A percentile compares a stretch with the other conserved stretches of the same genome.
phyloP scores from a whole-genome alignment of 2,113 vertebrate genomes.

The Gymnobelideus leadbeateri region DNA sequence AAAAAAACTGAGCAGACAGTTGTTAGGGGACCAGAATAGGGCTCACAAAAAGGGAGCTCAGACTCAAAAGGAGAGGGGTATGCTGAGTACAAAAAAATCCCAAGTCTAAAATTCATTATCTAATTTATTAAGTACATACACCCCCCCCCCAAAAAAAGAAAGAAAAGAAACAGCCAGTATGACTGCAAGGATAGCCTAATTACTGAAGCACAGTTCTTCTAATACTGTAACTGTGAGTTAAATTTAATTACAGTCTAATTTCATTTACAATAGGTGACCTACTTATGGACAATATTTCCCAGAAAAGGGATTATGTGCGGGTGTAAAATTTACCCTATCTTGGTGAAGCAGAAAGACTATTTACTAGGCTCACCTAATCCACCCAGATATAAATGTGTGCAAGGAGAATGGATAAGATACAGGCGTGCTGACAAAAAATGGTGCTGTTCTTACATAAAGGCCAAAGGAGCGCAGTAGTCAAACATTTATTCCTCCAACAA shows the following conservation, averaged over 20 bases:
- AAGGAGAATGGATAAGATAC: conserved; percentile 31
- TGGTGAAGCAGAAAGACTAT: conserved; percentile 59
- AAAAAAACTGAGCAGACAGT: neutral
- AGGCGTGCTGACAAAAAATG: neutral
- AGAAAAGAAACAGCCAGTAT: neutral
- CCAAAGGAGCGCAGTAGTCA: conserved; percentile 19
- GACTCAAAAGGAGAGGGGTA: neutral
- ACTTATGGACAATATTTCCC: conserved; percentile 74
- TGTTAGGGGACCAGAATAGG: neutral
- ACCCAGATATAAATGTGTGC: conserved; percentile 31
- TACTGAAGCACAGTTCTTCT: conserved; percentile 39
- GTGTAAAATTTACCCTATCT: conserved; percentile 66
- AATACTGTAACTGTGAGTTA: conserved; percentile 69
- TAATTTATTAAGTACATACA: conserved; percentile 59
- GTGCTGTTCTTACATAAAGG: conserved; percentile 53
- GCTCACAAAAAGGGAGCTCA: conserved; percentile 13
- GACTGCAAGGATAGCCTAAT: conserved; percentile 71
- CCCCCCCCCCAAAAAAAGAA: neutral
- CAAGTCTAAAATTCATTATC: conserved; percentile 54
- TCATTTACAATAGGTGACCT: conserved; percentile 78
- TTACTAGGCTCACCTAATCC: conserved; percentile 63
- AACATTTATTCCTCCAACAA: conserved; percentile 3
- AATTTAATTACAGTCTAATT: conserved; percentile 78
- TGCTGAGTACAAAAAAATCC: conserved; percentile 33
- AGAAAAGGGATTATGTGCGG: conserved; percentile 62